These are phyloP conservation scores for Ophiodon elongatus DNA, from an alignment of 2,113 vertebrate genomes.

Conservation along the genomic window DNA sequence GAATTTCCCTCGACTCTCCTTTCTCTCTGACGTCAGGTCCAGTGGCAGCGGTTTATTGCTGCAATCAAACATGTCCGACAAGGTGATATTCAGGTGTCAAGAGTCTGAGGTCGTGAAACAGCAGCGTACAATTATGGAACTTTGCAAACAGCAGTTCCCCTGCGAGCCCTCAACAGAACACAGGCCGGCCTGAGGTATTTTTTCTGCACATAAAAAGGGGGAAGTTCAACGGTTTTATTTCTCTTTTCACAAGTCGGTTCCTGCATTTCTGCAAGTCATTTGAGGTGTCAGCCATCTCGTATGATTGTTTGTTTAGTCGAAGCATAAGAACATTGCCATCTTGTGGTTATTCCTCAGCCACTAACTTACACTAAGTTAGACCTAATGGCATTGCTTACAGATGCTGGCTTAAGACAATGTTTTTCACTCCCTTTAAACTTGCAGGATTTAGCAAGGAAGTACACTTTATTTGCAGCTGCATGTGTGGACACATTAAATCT, in stretches of 20 bases:
- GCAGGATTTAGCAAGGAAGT: not conserved
- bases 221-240: constrained; percentile 77
- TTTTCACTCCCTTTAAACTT: not conserved
- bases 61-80: constrained; percentile 58
- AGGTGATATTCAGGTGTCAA: constrained; percentile 73
- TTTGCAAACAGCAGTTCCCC: constrained; percentile 66
- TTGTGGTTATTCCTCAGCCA: constrained; percentile 77
- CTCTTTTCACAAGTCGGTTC: constrained; percentile 70
- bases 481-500: constrained; percentile 8
- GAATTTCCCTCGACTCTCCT: constrained; percentile 80
- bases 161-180: constrained; percentile 42
- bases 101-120: constrained; percentile 29
- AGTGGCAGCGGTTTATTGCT: constrained; percentile 33
- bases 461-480: not conserved
- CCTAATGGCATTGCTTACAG: constrained; percentile 13
- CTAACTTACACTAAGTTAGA: constrained; percentile 53
- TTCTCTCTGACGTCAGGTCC: constrained; percentile 72
- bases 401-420: constrained; percentile 2
- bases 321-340: constrained; percentile 83
- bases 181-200: constrained; percentile 3
- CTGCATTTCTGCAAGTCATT: constrained; percentile 66
- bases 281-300: constrained; percentile 57
- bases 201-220: constrained; percentile 35
- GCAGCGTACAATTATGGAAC: constrained; percentile 60
- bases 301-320: constrained; percentile 59